Evolutionary conservation across 2,113 vertebrate genomes (phyloP).

Genomic region (Hiodon tergisus): DNA sequence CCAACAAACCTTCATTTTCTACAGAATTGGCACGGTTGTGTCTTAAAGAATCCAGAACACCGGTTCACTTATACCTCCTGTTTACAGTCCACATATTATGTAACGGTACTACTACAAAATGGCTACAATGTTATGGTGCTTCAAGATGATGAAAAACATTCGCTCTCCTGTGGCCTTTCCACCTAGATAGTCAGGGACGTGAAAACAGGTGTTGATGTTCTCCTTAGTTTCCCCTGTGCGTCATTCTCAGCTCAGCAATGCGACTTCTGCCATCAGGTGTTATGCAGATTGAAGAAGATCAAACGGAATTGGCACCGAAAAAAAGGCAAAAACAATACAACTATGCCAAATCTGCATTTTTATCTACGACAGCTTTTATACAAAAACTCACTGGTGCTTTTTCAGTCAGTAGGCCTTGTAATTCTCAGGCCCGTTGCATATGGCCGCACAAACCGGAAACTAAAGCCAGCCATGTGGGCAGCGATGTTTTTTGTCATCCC

Average conservation of each 20-base stretch:
- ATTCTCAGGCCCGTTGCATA: constrained; percentile 53
- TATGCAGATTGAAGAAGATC: neutral
- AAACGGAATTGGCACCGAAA: constrained; percentile 7
- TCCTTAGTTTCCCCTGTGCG: neutral
- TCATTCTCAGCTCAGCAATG: neutral
- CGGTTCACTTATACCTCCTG: constrained; percentile 95
- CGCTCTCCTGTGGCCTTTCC: constrained; percentile 76
- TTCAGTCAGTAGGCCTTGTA: constrained; percentile 62
- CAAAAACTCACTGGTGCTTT: constrained; percentile 73
- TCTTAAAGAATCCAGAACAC: constrained; percentile 78
- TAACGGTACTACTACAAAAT: constrained; percentile 98
- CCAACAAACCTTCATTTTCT: constrained; percentile 56
- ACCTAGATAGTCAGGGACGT: constrained; percentile 46
- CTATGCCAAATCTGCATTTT: constrained; percentile 46
- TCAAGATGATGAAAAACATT: constrained; percentile 80
- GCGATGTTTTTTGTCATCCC: constrained; percentile 69
- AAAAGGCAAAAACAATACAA: constrained; percentile 28
- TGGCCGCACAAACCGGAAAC: constrained; percentile 58
- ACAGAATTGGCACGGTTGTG: constrained; percentile 80
- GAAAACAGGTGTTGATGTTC: constrained; percentile 1
- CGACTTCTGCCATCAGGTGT: neutral
- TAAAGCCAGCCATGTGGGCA: constrained; percentile 62
- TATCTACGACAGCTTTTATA: constrained; percentile 59
- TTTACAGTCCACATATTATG: constrained; percentile 90
- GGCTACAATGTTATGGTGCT: constrained; percentile 92